Evolutionary conservation across 2,113 vertebrate genomes (phyloP), one percentile per base, ranked within the genome.

Genomic region (Patagioenas fasciata): DNA sequence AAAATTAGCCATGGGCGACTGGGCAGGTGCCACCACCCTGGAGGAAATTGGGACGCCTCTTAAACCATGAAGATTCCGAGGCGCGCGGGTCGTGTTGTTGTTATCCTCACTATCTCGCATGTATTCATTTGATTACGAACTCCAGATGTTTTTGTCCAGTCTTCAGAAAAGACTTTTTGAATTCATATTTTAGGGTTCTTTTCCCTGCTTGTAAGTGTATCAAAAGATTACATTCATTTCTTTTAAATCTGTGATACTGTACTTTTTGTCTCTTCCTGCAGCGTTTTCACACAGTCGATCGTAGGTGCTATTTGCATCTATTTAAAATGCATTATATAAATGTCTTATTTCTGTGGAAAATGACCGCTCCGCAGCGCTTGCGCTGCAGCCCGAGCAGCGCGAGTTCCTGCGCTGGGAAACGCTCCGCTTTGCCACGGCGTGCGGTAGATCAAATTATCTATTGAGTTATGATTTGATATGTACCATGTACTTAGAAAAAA

Each of bases 1-100:
- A 98, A 98, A 98, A 98, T 98, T 98, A 98, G 95, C 97, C 86
- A 97, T 98, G 98, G 97, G 95, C 95, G 64, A 97, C 94, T 98
- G 97, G 97, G 96, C 95, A 97, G 97, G 96, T 96, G 96, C 97
- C 91, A 96, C 97, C 97, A 97, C 97, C 96, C 97, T 97, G 97
- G 92, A 97, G 97, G 95, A 98, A 98, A 98, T 98, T 97, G 97
- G 97, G 97, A 97, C 97, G 97, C 95, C 89, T 97, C 98, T 98
- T 97, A 98, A 98, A 97, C 96, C 97, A 95, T 93, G 94, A 97
- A 97, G 97, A 97, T 98, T 97, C 91, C 91, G 94, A 97, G 97
- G 95, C 97, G 87, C 96, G 89, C 92, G 94, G 91, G 95, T 84
- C 95, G 97, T 91, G 93, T 97, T 97, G 97, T 96, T 97, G 84